A percentile compares a stretch with the other conserved stretches of the same genome.
phyloP scores from a whole-genome alignment of 2,797 vertebrate species.

The Manis pentadactyla region DNA sequence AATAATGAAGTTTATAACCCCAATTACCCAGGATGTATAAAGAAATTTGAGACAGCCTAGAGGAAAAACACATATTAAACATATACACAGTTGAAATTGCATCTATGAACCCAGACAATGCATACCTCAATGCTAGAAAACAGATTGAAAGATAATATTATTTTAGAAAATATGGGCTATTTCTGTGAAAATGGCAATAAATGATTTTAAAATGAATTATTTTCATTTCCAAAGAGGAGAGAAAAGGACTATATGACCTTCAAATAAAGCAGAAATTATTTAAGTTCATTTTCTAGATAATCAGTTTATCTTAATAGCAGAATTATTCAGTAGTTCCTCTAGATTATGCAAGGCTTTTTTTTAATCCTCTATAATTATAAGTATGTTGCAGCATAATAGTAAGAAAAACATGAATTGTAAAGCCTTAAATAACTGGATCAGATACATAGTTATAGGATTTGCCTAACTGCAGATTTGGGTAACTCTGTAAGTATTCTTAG shows the following conservation, averaged over 20 bases:
- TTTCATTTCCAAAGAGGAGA: conserved; percentile 9
- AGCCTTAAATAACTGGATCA: neutral
- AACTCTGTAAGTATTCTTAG: neutral
- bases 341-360: neutral
- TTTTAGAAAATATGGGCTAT: neutral
- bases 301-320: neutral
- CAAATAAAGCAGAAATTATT: conserved; percentile 42
- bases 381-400: neutral
- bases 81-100: neutral
- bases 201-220: neutral
- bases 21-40: neutral
- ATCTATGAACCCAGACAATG: neutral
- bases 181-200: neutral
- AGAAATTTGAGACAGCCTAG: conserved; percentile 6
- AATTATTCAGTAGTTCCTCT: neutral
- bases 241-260: neutral
- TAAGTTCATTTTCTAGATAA: conserved; percentile 15
- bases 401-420: neutral
- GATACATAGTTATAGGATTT: neutral
- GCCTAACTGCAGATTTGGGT: neutral
- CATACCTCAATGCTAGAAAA: neutral
- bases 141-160: neutral
- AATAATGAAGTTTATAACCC: conserved; percentile 31
- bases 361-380: neutral
- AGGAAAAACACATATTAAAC: conserved; percentile 1